Evolutionary conservation across 1,140 invertebrate genomes (phyloP), one percentile per base, ranked within the genome.

Genomic region (Habropoda laboriosa): DNA sequence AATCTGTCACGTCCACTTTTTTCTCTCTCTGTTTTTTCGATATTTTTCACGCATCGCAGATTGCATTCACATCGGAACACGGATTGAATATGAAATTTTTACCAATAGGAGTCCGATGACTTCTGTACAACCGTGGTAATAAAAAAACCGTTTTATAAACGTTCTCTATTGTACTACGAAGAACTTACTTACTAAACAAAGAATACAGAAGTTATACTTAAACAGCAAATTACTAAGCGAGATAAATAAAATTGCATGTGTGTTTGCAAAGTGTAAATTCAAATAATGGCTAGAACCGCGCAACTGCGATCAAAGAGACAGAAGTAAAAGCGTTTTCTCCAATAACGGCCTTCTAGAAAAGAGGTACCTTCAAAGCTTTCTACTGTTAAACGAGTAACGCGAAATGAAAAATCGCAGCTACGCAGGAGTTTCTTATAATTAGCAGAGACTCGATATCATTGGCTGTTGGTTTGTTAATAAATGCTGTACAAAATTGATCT

Each of bases 401-500:
- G 27, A 38, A 30, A 49, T 27, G 2, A 66, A 73, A 38, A 76
- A 81, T 79, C 71, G 78, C 82, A 75, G 76, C 45, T 71, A 67
- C 72, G 78, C 83, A 75, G 30, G 47, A n/a, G 16, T 27, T 64
- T 53, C 40, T 63, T 72, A 53, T 45, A 64, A 7, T 16, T 68
- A 70, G 67, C 35, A 78, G 55, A 78, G 75, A 78, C 67, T 78
- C 45, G 73, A 76, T 67, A 47, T 84, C 67, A 89, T 88, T 89
- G 85, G 87, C 87, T 89, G 87, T 83, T 88, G 83, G 87, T 81
- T 88, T 88, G 86, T 75, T 86, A 83, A 87, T 82, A 85, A 85
- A 83, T 79, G 76, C 45, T 70, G 45, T 51, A 85, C 63, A 40
- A 58, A 70, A n/a, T 53, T 42, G 45, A 42, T 74, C 57, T n/a